Evolutionary conservation across 2,113 vertebrate genomes (phyloP).

Genomic region (Phaethon lepturus): DNA sequence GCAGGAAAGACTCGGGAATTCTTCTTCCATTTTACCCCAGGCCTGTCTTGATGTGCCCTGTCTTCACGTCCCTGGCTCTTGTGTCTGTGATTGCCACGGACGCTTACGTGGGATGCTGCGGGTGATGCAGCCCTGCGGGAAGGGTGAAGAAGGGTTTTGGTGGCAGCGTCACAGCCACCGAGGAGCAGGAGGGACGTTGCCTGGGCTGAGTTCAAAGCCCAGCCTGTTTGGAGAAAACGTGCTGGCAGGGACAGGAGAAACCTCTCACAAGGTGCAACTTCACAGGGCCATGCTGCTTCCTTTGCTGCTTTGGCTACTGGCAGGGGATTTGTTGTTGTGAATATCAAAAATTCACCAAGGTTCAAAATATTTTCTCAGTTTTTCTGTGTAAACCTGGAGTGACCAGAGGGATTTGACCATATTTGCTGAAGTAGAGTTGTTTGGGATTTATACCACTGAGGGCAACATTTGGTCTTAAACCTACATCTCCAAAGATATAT

Average conservation of each 20-base stretch:
- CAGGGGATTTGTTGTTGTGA: background rate
- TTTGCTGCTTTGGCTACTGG: no score
- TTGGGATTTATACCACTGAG: background rate
- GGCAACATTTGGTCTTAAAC: background rate
- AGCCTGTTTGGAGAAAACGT: background rate
- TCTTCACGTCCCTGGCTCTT: background rate
- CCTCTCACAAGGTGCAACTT: background rate
- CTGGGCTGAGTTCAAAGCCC: background rate
- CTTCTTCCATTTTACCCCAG: background rate
- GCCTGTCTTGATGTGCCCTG: no score
- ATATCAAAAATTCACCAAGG: background rate
- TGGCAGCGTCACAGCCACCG: background rate
- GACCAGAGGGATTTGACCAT: background rate
- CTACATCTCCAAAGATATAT: background rate
- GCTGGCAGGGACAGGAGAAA: background rate
- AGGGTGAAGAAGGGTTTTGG: background rate
- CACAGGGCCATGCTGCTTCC: no score
- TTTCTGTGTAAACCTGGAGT: background rate
- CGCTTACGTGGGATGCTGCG: fast-evolving
- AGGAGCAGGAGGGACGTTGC: background rate
- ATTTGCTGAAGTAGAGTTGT: background rate
- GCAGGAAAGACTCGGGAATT: background rate
- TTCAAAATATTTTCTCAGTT: background rate
- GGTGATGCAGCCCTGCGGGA: background rate
- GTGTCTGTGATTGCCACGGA: background rate